Evolutionary conservation across 2,113 vertebrate genomes (phyloP).

Genomic region (Daphoenositta chrysoptera): DNA sequence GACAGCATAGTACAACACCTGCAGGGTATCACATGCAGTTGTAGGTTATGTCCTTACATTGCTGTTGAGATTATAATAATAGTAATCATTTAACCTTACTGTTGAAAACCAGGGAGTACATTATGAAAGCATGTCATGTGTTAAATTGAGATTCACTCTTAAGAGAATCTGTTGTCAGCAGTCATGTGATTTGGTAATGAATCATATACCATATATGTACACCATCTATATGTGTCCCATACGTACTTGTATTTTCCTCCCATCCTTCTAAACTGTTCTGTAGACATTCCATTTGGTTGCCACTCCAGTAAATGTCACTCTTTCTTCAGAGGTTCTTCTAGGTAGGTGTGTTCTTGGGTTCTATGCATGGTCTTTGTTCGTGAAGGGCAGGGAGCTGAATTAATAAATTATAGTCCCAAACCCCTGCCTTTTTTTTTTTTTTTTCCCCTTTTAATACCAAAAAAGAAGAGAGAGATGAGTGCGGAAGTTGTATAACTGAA

Average conservation of each 20-base stretch:
- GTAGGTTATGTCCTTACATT: not conserved
- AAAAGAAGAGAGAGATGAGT: not conserved
- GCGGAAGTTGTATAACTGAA: not conserved
- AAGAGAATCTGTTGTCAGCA: not conserved
- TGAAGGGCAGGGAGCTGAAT: not conserved
- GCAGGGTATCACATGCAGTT: not conserved
- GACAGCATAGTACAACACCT: not conserved
- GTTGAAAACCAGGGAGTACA: not conserved
- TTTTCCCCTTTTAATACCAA: not conserved
- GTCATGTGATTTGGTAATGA: not conserved
- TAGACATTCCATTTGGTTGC: not conserved
- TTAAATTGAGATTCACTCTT: not conserved
- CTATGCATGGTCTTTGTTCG: not conserved
- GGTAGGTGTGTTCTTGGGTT: not conserved
- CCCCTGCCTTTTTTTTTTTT: not conserved
- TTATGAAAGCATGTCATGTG: not conserved
- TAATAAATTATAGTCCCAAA: not conserved
- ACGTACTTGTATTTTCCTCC: not conserved
- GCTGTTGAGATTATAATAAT: not conserved
- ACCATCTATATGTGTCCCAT: not conserved
- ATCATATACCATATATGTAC: not conserved
- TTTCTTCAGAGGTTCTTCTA: not conserved
- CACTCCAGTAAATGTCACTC: not conserved
- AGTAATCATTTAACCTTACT: not conserved
- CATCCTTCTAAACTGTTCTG: not conserved